These are phyloP conservation scores for Heliocidaris erythrogramma DNA, from an alignment of 35 echinoderm and acorn worm genomes.

Conservation along the genomic window DNA sequence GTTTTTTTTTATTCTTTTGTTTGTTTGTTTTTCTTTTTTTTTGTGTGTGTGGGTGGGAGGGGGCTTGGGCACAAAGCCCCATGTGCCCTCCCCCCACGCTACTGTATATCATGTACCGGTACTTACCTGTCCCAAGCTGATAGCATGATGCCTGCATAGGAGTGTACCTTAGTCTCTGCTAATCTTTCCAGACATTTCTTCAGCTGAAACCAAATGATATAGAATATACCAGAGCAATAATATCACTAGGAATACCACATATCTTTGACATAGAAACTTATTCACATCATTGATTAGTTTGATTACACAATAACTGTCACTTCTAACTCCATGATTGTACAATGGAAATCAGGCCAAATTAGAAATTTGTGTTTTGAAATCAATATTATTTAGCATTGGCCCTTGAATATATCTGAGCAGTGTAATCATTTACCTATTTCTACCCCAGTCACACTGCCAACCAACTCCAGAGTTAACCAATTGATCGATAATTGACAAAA, in stretches of 20 bases:
- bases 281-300: background rate
- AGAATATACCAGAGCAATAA: background rate
- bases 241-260: too few relatives aligned
- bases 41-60: background rate
- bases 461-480: too few relatives aligned
- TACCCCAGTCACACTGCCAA: too few relatives aligned
- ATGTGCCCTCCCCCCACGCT: background rate
- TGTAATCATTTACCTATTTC: too few relatives aligned
- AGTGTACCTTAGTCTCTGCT: background rate
- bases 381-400: too few relatives aligned
- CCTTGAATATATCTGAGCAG: too few relatives aligned
- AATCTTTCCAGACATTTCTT: constrained; percentile 37
- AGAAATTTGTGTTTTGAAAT: too few relatives aligned
- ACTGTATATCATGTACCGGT: background rate
- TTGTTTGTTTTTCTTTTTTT: too few relatives aligned
- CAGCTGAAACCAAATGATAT: background rate
- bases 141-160: constrained; percentile 1
- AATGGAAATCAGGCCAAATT: too few relatives aligned
- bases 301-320: background rate
- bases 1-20: too few relatives aligned
- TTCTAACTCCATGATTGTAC: too few relatives aligned
- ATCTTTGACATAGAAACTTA: background rate
- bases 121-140: constrained; percentile 42
- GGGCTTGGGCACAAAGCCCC: background rate
- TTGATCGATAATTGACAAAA: too few relatives aligned